Percentiles rank a stretch among this genome's conserved stretches.
Conservation (phyloP, 2,888 invertebrate species). For the Digitonthophagus gazella region DNA sequence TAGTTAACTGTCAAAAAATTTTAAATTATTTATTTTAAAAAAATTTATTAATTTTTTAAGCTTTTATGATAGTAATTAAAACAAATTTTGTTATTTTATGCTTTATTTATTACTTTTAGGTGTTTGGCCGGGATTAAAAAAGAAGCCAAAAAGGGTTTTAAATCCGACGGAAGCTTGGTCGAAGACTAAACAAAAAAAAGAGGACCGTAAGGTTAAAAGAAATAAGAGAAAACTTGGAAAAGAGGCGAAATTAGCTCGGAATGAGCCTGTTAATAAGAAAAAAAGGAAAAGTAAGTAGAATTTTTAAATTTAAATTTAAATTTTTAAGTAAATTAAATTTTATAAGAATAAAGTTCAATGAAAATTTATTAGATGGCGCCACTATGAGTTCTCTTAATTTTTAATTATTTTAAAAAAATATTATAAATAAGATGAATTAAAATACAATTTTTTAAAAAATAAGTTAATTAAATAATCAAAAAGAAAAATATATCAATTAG, state of each 20-base stretch:
- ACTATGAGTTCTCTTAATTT: too few species aligned
- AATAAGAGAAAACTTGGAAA: constrained; percentile 62
- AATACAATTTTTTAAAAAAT: too few species aligned
- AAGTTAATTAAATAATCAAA: too few species aligned
- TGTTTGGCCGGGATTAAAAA: constrained; percentile 48
- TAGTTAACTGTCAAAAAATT: too few species aligned
- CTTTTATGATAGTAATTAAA: too few species aligned
- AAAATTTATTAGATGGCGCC: too few species aligned
- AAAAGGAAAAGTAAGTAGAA: constrained; percentile 46
- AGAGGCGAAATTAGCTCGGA: constrained; percentile 52
- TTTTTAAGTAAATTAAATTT: constrained; percentile 14
- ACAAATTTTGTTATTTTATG: not conserved
- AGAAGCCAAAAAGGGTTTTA: constrained; percentile 46
- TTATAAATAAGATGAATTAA: too few species aligned
- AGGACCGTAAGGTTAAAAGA: constrained; percentile 62
- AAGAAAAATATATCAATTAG: too few species aligned
- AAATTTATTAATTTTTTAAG: not conserved
- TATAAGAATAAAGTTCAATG: too few species aligned
- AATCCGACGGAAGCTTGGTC: constrained; percentile 76
- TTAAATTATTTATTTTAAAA: constrained; percentile 1
- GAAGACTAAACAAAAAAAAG: constrained; percentile 69
- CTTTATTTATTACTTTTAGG: constrained; percentile 33
- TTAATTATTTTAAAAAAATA: too few species aligned
- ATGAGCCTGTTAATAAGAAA: constrained; percentile 49
- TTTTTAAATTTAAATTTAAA: not conserved